phyloP scores from a whole-genome alignment of 2,797 vertebrate genomes.

The Balearica regulorum region DNA sequence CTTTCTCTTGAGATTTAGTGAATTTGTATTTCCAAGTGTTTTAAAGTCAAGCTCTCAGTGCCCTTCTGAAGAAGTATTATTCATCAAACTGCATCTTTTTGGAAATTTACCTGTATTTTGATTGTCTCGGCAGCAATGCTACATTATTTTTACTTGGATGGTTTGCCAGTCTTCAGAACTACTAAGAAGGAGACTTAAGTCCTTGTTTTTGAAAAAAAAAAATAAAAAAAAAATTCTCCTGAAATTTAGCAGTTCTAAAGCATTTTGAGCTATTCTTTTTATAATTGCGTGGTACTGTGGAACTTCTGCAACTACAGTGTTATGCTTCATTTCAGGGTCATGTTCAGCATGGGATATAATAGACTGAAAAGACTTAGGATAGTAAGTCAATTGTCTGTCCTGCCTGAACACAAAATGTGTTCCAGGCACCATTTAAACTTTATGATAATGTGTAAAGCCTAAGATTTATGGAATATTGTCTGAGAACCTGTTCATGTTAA shows the following conservation, averaged over 20 bases:
- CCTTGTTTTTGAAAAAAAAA: background rate
- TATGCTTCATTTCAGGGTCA: background rate
- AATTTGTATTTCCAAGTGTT: background rate
- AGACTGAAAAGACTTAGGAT: background rate
- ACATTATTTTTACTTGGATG: background rate
- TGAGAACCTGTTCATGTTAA: background rate
- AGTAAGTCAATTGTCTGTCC: background rate
- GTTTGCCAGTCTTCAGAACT: background rate
- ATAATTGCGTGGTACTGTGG: background rate
- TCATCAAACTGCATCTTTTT: background rate
- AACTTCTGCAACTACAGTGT: background rate
- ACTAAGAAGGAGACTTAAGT: background rate
- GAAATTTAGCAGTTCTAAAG: background rate
- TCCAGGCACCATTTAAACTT: background rate
- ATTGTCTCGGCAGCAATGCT: background rate
- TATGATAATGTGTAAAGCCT: background rate
- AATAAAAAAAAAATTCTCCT: background rate
- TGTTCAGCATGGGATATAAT: background rate
- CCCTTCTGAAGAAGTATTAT: background rate
- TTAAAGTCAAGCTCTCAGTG: background rate
- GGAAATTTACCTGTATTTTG: background rate
- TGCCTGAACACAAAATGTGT: background rate
- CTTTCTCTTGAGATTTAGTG: background rate
- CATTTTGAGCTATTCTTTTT: background rate
- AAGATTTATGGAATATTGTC: background rate